Evolutionary conservation across 2,888 invertebrate species (phyloP).

Genomic region (Lypha dubia): DNA sequence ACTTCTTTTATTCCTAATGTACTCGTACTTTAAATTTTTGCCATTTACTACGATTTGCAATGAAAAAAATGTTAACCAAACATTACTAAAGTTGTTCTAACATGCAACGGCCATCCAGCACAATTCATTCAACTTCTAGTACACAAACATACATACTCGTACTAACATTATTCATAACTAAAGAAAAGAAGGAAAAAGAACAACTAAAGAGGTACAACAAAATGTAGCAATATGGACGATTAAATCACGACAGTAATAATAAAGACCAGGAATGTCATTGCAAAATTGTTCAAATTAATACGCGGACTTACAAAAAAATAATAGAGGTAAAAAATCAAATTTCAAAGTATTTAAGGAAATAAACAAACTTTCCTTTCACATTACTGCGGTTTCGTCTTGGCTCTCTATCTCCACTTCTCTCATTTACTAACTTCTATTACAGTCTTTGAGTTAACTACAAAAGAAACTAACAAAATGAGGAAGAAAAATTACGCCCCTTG

Average conservation of each 20-base stretch:
- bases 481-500: slow-evolving; percentile 1
- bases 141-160: slow-evolving; percentile 5
- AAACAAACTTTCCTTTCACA: slow-evolving; percentile 33
- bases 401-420: no score
- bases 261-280: slow-evolving; percentile 55
- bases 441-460: background rate
- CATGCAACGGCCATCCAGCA: slow-evolving; percentile 66
- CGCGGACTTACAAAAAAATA: background rate
- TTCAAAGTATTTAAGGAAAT: slow-evolving; percentile 1
- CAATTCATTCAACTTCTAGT: no score
- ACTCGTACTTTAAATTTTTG: slow-evolving; percentile 3
- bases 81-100: slow-evolving; percentile 50
- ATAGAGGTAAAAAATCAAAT: background rate
- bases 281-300: slow-evolving; percentile 67
- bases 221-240: slow-evolving; percentile 59
- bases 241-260: slow-evolving; percentile 58
- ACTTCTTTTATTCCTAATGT: background rate
- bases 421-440: background rate
- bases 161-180: slow-evolving; percentile 19
- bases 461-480: no score
- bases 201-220: slow-evolving; percentile 41
- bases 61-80: slow-evolving; percentile 9
- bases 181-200: slow-evolving; percentile 37
- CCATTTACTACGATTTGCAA: slow-evolving; percentile 10
- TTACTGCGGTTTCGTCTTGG: background rate